A percentile compares a stretch with the other conserved stretches of the same genome.
Conservation (phyloP, 1,140 invertebrate genomes). For the Trichonephila inaurata region DNA sequence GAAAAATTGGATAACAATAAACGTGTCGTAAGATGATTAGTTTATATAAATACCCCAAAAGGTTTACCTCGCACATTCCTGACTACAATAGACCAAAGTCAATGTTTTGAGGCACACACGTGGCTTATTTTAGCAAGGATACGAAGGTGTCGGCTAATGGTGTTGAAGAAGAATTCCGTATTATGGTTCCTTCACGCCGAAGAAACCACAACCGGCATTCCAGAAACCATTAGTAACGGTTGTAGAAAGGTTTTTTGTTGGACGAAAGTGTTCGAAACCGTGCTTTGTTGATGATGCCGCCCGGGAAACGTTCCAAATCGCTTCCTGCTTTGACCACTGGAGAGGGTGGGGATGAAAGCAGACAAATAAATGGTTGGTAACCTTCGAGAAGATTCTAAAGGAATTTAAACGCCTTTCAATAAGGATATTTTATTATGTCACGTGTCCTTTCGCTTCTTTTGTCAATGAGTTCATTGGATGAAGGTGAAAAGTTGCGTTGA, state of each 20-base stretch:
- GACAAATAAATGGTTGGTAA: conserved; percentile 4
- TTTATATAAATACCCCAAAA: no score
- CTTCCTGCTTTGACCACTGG: conserved; percentile 4
- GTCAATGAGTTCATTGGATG: background rate
- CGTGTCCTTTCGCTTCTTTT: background rate
- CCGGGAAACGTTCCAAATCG: conserved; percentile 1
- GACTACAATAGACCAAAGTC: background rate
- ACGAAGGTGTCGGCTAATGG: background rate
- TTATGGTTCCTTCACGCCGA: background rate
- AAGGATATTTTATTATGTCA: background rate
- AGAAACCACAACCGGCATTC: background rate
- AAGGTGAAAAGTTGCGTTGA: background rate
- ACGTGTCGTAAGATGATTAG: no score
- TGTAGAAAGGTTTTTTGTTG: background rate
- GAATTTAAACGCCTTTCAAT: conserved; percentile 4
- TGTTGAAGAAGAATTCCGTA: background rate
- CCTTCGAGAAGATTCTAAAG: background rate
- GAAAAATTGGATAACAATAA: no score
- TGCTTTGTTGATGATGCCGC: background rate
- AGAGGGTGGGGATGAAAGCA: background rate
- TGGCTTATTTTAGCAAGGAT: background rate
- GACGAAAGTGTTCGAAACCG: background rate
- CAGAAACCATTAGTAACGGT: conserved; percentile 19
- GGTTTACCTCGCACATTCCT: background rate
- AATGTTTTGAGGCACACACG: background rate